A percentile compares a stretch with the other conserved stretches of the same genome.
Evolutionary conservation across 2,888 invertebrate genomes (phyloP).

Genomic region (Nematopogon swammerdamellus): DNA sequence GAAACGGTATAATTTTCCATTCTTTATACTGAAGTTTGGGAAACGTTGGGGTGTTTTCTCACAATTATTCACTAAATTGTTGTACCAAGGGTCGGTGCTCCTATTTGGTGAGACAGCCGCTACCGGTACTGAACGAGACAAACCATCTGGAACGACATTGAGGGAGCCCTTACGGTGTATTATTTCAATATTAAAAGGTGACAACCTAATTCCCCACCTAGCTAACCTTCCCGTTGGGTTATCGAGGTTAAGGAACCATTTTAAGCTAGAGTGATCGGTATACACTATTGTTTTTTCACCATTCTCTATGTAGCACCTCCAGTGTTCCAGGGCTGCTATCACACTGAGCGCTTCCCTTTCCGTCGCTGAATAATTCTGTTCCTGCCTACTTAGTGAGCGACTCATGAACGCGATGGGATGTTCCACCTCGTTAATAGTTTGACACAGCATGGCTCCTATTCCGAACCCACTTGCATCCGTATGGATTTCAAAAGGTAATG

Average conservation of each 20-base stretch:
- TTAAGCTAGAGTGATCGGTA: conserved; percentile 14
- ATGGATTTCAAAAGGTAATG: conserved; percentile 3
- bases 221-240: conserved; percentile 4
- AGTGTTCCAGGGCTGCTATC: conserved; percentile 6
- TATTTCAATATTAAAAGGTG: conserved; percentile 2
- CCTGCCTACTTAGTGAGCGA: conserved; percentile 4
- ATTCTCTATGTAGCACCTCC: no score
- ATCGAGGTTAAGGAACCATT: conserved; percentile 9
- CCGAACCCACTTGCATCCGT: conserved; percentile 3
- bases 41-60: no score
- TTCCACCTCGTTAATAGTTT: no score
- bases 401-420: conserved; percentile 10
- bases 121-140: conserved; percentile 6
- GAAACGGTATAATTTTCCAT: no score
- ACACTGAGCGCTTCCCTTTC: no score
- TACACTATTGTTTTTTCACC: conserved; percentile 8
- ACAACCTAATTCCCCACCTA: conserved; percentile 4
- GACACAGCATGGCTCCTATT: not conserved
- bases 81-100: no score
- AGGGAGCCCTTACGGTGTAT: conserved; percentile 7
- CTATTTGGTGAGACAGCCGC: no score
- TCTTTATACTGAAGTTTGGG: no score
- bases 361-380: conserved; percentile 12
- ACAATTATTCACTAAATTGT: no score
- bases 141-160: conserved; percentile 6